These are phyloP conservation scores for Trichoplusia ni DNA, from an alignment of 1,140 invertebrate genomes.

Conservation along the genomic window DNA sequence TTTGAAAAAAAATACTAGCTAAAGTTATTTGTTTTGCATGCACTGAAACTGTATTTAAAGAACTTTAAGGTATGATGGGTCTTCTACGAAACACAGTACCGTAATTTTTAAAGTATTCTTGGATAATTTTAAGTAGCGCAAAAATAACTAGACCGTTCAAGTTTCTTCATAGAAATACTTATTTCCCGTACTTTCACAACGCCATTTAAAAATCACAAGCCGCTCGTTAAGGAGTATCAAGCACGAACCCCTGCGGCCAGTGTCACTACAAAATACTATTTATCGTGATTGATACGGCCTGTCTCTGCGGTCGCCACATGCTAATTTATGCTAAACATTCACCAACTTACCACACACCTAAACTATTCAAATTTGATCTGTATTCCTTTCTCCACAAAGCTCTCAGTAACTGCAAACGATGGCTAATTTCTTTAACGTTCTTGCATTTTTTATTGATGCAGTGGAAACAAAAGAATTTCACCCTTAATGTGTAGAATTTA, in stretches of 20 bases:
- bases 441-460: background rate
- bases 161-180: background rate
- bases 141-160: too few species aligned
- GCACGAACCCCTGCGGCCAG: constrained; percentile 10
- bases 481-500: background rate
- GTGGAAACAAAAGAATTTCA: background rate
- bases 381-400: background rate
- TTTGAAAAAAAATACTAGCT: too few species aligned
- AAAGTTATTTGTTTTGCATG: too few species aligned
- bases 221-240: background rate
- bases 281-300: constrained; percentile 22
- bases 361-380: background rate
- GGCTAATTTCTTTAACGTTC: background rate
- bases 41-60: too few species aligned
- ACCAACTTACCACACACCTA: background rate
- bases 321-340: constrained; percentile 19
- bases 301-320: constrained; percentile 13
- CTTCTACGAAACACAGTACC: too few species aligned
- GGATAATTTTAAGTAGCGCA: too few species aligned
- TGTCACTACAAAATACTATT: constrained; percentile 23
- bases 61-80: too few species aligned
- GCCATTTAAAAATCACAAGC: constrained; percentile 18
- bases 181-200: constrained; percentile 10
- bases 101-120: too few species aligned
- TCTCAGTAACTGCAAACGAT: background rate